Evolutionary conservation across 2,113 vertebrate species (phyloP).

Genomic region (human (Homo sapiens)): GRCh38 chr7:93139501-93140000

Average conservation of each 20-base stretch:
- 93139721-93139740: no score
- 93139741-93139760: neutral
- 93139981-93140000: neutral
- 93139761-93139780: neutral
- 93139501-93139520: neutral
- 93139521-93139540: neutral
- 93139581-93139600: neutral
- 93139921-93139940: neutral
- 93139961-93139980: neutral
- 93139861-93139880: neutral
- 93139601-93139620: neutral
- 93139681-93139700: no score
- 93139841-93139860: neutral
- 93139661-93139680: neutral
- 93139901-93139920: neutral
- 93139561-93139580: neutral
- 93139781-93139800: no score
- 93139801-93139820: neutral
- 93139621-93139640: neutral
- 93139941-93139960: neutral
- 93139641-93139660: neutral
- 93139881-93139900: neutral
- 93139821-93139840: neutral
- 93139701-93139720: no score
- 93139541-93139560: neutral